Evolutionary conservation across 2,888 invertebrate species (phyloP).

Genomic region (Amblyjoppa proteus): DNA sequence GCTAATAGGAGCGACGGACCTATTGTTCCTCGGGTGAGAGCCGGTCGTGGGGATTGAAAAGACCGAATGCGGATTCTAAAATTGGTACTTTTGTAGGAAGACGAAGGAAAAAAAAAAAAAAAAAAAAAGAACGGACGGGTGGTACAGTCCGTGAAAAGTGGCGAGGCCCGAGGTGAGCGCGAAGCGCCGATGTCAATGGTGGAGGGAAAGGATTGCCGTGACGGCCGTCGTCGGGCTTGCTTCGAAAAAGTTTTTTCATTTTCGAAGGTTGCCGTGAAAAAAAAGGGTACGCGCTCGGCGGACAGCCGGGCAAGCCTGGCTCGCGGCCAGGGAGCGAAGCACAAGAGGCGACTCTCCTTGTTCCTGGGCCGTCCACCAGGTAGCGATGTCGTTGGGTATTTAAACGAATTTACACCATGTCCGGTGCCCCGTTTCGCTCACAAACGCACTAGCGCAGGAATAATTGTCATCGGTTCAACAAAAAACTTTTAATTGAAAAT

Average conservation of each 20-base stretch:
- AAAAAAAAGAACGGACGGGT: too few species aligned
- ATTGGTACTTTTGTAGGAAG: too few species aligned
- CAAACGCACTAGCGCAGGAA: conserved; percentile 85
- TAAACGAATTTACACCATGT: conserved; percentile 86
- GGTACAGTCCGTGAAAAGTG: too few species aligned
- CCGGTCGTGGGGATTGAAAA: too few species aligned
- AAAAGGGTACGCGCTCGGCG: conserved; percentile 35
- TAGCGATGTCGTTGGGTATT: conserved; percentile 87
- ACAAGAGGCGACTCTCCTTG: conserved; percentile 68
- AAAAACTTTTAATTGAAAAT: conserved; percentile 15
- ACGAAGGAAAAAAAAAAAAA: too few species aligned
- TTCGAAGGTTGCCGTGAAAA: conserved; percentile 43
- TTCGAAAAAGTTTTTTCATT: conserved; percentile 23
- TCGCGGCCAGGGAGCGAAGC: conserved; percentile 59
- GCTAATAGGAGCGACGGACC: neutral
- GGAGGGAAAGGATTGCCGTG: neutral
- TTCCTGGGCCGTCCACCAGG: conserved; percentile 85
- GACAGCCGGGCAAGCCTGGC: conserved; percentile 69
- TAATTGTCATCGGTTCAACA: conserved; percentile 75
- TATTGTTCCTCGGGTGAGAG: too few species aligned
- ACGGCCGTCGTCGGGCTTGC: neutral
- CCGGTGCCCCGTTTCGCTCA: conserved; percentile 87
- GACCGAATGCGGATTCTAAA: too few species aligned
- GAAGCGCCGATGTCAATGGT: neutral
- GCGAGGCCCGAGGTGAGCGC: neutral